Percentiles rank a stretch among this genome's conserved stretches.
phyloP scores from a whole-genome alignment of 2,888 invertebrate genomes.

The Apodemia mormo region DNA sequence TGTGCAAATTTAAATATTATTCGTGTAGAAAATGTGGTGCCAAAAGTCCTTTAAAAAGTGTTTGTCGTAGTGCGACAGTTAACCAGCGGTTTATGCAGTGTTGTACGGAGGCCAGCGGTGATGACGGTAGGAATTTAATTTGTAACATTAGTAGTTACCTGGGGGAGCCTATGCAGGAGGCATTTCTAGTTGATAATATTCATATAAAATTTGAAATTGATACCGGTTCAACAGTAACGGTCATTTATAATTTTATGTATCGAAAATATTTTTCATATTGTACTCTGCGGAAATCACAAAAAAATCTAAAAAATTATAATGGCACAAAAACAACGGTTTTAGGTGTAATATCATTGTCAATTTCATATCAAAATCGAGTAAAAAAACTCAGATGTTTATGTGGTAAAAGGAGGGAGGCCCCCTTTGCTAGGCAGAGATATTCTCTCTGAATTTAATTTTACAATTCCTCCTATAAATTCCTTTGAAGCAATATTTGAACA shows the following conservation, averaged over 20 bases:
- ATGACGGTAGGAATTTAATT: background rate
- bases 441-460: background rate
- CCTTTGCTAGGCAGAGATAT: background rate
- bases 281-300: background rate
- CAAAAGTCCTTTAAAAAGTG: no score
- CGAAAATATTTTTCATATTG: background rate
- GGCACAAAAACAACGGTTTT: constrained; percentile 1
- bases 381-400: background rate
- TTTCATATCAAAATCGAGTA: background rate
- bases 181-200: background rate
- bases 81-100: no score
- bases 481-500: background rate
- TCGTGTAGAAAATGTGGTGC: no score
- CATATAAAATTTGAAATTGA: background rate
- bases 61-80: no score
- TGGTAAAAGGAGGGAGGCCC: background rate
- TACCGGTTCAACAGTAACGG: no score
- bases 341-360: constrained; percentile 1
- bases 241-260: no score
- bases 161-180: background rate
- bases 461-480: background rate
- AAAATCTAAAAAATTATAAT: background rate
- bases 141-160: background rate
- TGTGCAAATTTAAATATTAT: no score
- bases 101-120: no score